Base-by-base conservation (phyloP, 2,113 vertebrate species). In the Capreolus pygargus region DNA sequence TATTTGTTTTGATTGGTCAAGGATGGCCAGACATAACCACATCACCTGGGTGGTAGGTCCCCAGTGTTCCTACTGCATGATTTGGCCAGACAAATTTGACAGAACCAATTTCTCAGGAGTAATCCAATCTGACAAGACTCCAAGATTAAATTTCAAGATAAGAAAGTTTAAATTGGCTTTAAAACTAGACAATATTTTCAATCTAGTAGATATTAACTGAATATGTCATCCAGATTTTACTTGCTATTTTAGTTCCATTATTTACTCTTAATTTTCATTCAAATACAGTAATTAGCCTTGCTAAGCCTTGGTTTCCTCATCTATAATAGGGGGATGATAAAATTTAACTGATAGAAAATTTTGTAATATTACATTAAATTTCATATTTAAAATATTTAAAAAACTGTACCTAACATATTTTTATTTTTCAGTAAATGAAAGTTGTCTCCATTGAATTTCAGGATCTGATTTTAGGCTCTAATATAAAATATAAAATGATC, bases 151-250 rank as follows among this genome's bases (percentile, higher is more conserved):
- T 78, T 97, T 91, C 61, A 60, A 81, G 83, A 93, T 67, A 60
- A 93, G 60, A 91, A 95, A 81, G 21, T 60, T 88, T 81, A 96
- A 95, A 83, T 74, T 95, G 64, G 17, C 47, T 97, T 95, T 82
- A 82, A 93, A 70, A 79, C 36, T 45, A 93, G 28, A 94, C 12
- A 78, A 21, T 85, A 60, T 97, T 92, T 94, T 95, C 54, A 91
- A 87, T 61, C 27, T 21, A 64, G 47, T 91, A 83, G 33, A 58
- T 57, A 84, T 84, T 86, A 93, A 92, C 55, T 89, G 28, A 83
- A 64, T 86, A 55, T 67, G 36, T 88, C 84, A 79, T 19, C 64
- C 28, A 91, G 82, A 86, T 4, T 78, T 93, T 45, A 11, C 17
- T 16, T 91, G 21, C 2, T 61, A 50, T 95, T 85, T 50, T 87